These are phyloP conservation scores for Stylophora pistillata DNA, from an alignment of 64 coral and sea anemone genomes.

Conservation along the genomic window DNA sequence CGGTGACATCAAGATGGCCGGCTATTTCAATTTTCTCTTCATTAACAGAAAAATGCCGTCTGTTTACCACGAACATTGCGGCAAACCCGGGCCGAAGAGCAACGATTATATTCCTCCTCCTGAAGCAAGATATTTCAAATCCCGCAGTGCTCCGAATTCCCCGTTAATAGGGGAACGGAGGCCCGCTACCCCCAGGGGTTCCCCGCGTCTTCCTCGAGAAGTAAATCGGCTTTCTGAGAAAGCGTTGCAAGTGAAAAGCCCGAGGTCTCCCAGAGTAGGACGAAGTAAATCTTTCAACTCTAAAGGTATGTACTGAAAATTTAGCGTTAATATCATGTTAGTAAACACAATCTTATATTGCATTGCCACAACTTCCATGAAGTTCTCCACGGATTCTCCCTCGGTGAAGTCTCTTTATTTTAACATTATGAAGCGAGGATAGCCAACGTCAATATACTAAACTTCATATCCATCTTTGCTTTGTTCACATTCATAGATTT, in stretches of 20 bases:
- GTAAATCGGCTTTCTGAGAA: slow-evolving; percentile 36
- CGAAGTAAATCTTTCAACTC: slow-evolving; percentile 87
- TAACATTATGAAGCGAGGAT: too few species aligned
- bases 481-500: too few species aligned
- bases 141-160: slow-evolving; percentile 87
- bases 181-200: slow-evolving; percentile 46
- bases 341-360: background rate
- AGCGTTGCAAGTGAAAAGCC: slow-evolving; percentile 1
- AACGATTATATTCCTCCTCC: slow-evolving; percentile 83
- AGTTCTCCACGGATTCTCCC: background rate
- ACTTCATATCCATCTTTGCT: too few species aligned
- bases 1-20: background rate
- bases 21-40: background rate
- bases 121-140: slow-evolving; percentile 84
- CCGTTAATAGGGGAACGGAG: slow-evolving; percentile 61
- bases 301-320: slow-evolving; percentile 71
- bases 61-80: slow-evolving; percentile 90
- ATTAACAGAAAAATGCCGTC: slow-evolving; percentile 91
- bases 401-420: too few species aligned
- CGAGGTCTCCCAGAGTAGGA: slow-evolving; percentile 59
- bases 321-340: background rate
- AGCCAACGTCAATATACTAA: too few species aligned
- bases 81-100: slow-evolving; percentile 93
- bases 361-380: background rate
- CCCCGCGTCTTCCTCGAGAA: slow-evolving; percentile 54